Percentiles rank a stretch among this genome's conserved stretches.
phyloP scores from a whole-genome alignment of 2,113 vertebrate genomes.

The Cryptotis parvus region DNA sequence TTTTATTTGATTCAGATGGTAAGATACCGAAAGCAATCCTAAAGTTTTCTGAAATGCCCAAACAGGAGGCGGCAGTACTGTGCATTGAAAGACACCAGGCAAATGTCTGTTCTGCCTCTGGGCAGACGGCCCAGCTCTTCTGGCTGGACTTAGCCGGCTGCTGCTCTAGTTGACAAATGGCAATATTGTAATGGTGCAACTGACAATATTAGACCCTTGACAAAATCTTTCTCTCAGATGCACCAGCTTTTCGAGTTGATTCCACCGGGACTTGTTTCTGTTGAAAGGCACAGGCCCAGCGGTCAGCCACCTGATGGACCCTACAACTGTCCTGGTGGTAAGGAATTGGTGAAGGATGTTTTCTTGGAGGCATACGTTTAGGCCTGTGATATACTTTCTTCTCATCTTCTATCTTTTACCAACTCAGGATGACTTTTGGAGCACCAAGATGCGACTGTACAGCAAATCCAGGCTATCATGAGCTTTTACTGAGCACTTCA shows the following conservation, averaged over 20 bases:
- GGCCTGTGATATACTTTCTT: background rate
- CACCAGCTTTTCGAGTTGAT: background rate
- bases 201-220: background rate
- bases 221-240: constrained; percentile 4
- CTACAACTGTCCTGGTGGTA: background rate
- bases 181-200: background rate
- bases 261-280: background rate
- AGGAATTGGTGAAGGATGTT: background rate
- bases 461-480: background rate
- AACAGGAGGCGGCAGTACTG: constrained; percentile 65
- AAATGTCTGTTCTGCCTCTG: background rate
- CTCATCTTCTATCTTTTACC: background rate
- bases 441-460: background rate
- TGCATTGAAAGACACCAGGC: background rate
- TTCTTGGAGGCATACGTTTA: background rate
- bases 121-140: background rate
- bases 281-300: too few species aligned
- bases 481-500: background rate
- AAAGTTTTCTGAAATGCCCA: constrained; percentile 85
- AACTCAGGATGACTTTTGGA: background rate
- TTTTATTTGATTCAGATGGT: constrained; percentile 88
- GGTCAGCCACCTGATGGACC: too few species aligned
- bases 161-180: background rate
- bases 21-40: constrained; percentile 85
- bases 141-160: background rate